These are phyloP conservation scores for Euplagia quadripunctaria DNA, from an alignment of 2,888 invertebrate genomes.

Conservation along the genomic window DNA sequence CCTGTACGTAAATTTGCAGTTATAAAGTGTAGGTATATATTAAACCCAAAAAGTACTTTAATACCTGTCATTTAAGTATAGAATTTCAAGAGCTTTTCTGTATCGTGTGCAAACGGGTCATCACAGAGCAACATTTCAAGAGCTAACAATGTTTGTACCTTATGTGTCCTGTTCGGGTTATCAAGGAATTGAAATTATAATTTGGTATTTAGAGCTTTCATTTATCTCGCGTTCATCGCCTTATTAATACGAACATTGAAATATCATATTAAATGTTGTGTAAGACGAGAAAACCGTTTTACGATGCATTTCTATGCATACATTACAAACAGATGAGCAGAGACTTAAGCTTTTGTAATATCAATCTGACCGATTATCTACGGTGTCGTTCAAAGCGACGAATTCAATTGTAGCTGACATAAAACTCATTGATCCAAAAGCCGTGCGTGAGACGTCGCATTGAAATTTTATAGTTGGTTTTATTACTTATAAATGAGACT, in stretches of 20 bases:
- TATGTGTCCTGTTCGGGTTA: neutral
- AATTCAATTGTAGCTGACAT: slow-evolving; percentile 81
- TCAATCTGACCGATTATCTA: slow-evolving; percentile 81
- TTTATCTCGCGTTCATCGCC: slow-evolving; percentile 15
- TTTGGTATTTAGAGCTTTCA: neutral
- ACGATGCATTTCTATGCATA: slow-evolving; percentile 47
- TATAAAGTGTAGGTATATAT: neutral
- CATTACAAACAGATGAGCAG: slow-evolving; percentile 55
- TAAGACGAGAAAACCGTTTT: slow-evolving; percentile 33
- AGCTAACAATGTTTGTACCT: neutral
- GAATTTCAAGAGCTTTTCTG: neutral
- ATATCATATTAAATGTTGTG: slow-evolving; percentile 28
- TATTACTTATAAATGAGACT: slow-evolving; percentile 83
- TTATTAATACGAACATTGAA: slow-evolving; percentile 25
- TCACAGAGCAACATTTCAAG: too few relatives aligned
- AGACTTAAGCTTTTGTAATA: slow-evolving; percentile 67
- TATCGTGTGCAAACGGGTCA: too few relatives aligned
- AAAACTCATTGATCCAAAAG: slow-evolving; percentile 77
- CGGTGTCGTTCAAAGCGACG: slow-evolving; percentile 74
- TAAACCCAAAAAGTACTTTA: too few relatives aligned
- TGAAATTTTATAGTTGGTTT: slow-evolving; percentile 82
- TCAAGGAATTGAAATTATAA: neutral
- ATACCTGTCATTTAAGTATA: too few relatives aligned
- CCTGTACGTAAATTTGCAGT: neutral
- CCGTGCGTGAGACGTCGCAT: slow-evolving; percentile 77